Conservation (phyloP, 2,888 invertebrate species). For the Apodemia zela region DNA sequence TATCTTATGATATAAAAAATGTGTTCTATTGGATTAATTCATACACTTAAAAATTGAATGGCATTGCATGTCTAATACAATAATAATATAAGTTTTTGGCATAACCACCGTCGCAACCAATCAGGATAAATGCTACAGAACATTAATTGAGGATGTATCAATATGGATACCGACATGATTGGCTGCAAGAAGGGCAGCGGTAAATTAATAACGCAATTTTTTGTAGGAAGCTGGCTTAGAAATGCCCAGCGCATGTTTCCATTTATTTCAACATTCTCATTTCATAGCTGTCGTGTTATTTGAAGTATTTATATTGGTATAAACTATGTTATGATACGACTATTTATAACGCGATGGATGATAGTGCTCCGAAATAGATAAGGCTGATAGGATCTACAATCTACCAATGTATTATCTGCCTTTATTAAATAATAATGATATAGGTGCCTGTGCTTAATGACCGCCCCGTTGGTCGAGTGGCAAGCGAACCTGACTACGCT, state of each 20-base stretch:
- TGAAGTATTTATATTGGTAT: not conserved
- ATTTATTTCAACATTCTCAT: slow-evolving; percentile 5
- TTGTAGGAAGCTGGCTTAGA: slow-evolving; percentile 12
- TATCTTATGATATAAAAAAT: too few relatives aligned
- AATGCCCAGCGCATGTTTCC: slow-evolving; percentile 14
- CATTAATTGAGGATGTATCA: slow-evolving; percentile 18
- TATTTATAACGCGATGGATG: not conserved
- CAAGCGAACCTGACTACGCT: too few relatives aligned
- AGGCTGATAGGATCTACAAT: too few relatives aligned
- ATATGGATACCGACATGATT: slow-evolving; percentile 25
- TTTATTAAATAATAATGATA: too few relatives aligned
- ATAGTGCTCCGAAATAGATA: too few relatives aligned
- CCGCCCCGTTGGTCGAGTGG: too few relatives aligned
- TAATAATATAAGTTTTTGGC: not conserved
- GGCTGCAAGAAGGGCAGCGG: slow-evolving; percentile 18
- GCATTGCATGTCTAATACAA: not conserved
- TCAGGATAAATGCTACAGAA: slow-evolving; percentile 43
- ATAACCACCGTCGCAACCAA: slow-evolving; percentile 34
- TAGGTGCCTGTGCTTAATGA: too few relatives aligned
- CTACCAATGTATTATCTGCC: too few relatives aligned
- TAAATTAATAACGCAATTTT: slow-evolving; percentile 11
- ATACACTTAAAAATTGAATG: not conserved
- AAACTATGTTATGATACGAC: not conserved
- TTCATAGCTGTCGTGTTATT: slow-evolving; percentile 15
- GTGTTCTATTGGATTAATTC: not conserved